Percentiles rank a stretch among this genome's conserved stretches.
Evolutionary conservation across 1,140 invertebrate species (phyloP).

Genomic region (Drosophila bipectinata): DNA sequence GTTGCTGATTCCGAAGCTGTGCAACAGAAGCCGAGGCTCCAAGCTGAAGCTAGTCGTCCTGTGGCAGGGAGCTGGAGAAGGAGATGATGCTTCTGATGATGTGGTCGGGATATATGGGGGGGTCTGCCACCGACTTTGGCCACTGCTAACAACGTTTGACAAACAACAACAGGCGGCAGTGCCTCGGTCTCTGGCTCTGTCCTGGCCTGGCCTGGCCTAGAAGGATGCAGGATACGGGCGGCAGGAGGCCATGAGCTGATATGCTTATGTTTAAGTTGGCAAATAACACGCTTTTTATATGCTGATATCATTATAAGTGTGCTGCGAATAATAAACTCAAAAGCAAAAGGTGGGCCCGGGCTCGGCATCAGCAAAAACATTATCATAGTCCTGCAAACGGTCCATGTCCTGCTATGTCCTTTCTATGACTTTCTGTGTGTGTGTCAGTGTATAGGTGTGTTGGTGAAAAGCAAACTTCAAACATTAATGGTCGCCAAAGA

Average conservation of each 20-base stretch:
- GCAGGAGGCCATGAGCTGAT: constrained; percentile 7
- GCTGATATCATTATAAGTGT: constrained; percentile 53
- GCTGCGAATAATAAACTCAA: constrained; percentile 49
- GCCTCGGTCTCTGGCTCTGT: constrained; percentile 10
- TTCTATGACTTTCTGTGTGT: not conserved
- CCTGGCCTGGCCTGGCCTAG: not conserved
- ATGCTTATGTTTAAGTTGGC: constrained; percentile 48
- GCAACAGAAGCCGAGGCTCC: constrained; percentile 8
- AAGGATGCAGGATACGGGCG: not conserved
- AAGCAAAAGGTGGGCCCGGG: constrained; percentile 20
- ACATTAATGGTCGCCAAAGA: constrained; percentile 7
- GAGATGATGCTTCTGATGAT: constrained; percentile 12
- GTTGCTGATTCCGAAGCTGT: constrained; percentile 15
- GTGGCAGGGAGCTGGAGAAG: not conserved
- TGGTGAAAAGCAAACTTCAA: constrained; percentile 5
- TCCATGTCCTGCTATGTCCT: not conserved
- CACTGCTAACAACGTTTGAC: constrained; percentile 41
- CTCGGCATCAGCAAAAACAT: constrained; percentile 26
- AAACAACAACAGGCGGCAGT: constrained; percentile 33
- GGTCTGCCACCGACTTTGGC: constrained; percentile 7
- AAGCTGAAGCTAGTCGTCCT: constrained; percentile 5
- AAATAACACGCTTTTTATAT: constrained; percentile 54
- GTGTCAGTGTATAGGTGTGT: not conserved
- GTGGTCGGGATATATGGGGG: constrained; percentile 8
- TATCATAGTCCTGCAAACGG: constrained; percentile 21